Percentiles rank a stretch among this genome's conserved stretches.
Conservation (phyloP, 2,888 invertebrate species). For the Leptopilina drosophilae region DNA sequence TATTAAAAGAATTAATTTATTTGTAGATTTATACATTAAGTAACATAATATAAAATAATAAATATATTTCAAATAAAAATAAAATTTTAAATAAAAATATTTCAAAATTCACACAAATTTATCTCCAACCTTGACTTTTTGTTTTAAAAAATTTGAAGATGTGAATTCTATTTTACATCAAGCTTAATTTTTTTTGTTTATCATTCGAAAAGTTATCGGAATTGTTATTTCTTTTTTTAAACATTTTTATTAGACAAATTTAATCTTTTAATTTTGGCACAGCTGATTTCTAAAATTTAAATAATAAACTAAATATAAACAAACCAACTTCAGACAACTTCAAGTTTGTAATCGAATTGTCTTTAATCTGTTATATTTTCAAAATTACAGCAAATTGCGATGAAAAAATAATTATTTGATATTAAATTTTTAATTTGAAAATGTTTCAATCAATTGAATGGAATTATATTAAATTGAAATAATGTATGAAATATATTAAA, state of each 20-base stretch:
- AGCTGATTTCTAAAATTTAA: background rate
- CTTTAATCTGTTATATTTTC: too few relatives aligned
- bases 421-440: too few relatives aligned
- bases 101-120: background rate
- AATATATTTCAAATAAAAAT: too few relatives aligned
- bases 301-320: slow-evolving; percentile 1
- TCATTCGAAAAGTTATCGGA: background rate
- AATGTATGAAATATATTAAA: too few relatives aligned
- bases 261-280: background rate
- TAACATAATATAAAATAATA: too few relatives aligned
- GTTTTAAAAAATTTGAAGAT: background rate
- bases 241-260: background rate
- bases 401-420: too few relatives aligned
- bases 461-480: too few relatives aligned
- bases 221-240: background rate
- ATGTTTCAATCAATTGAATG: too few relatives aligned
- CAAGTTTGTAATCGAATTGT: too few relatives aligned
- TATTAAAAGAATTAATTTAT: background rate
- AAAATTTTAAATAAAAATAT: background rate
- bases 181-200: background rate
- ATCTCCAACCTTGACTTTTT: slow-evolving; percentile 1
- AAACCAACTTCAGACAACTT: too few relatives aligned
- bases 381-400: too few relatives aligned
- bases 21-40: too few relatives aligned
- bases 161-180: background rate